A percentile compares a stretch with the other conserved stretches of the same genome.
Evolutionary conservation across 2,113 vertebrate genomes (phyloP).

Genomic region (Microcebus griseorufus): DNA sequence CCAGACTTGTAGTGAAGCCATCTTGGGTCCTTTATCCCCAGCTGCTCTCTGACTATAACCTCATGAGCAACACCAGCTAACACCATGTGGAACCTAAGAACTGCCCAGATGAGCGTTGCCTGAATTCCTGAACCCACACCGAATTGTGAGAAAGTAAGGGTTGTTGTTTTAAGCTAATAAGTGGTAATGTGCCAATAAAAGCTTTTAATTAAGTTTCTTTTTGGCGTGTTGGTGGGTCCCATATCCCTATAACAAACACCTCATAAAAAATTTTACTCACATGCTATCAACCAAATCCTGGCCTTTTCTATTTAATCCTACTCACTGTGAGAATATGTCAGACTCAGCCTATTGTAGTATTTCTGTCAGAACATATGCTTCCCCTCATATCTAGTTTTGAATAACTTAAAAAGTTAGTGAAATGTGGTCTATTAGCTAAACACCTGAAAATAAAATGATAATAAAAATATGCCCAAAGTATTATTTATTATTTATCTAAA

Average conservation of each 20-base stretch:
- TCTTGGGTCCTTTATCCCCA: not conserved
- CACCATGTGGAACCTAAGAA: not conserved
- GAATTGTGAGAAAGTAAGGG: not conserved
- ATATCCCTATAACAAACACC: not conserved
- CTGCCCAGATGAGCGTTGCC: not conserved
- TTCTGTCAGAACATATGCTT: constrained; percentile 11
- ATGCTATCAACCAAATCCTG: not conserved
- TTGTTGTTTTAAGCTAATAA: not conserved
- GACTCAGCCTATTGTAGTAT: not conserved
- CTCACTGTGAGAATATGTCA: not conserved
- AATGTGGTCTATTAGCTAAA: not conserved
- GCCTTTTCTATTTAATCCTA: not conserved
- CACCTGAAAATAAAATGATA: not conserved
- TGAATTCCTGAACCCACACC: not conserved
- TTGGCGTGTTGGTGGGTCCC: not conserved
- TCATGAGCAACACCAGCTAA: not conserved
- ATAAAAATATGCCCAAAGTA: not conserved
- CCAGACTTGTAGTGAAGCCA: not conserved
- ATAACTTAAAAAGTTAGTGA: not conserved
- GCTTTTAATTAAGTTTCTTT: not conserved
- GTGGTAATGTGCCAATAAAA: not conserved
- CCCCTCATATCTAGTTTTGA: not conserved
- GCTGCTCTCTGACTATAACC: not conserved
- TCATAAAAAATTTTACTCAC: not conserved
- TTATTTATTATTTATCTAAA: not conserved